These are phyloP conservation scores for Platygyra sinensis DNA, from an alignment of 64 coral and sea anemone genomes.

Conservation along the genomic window DNA sequence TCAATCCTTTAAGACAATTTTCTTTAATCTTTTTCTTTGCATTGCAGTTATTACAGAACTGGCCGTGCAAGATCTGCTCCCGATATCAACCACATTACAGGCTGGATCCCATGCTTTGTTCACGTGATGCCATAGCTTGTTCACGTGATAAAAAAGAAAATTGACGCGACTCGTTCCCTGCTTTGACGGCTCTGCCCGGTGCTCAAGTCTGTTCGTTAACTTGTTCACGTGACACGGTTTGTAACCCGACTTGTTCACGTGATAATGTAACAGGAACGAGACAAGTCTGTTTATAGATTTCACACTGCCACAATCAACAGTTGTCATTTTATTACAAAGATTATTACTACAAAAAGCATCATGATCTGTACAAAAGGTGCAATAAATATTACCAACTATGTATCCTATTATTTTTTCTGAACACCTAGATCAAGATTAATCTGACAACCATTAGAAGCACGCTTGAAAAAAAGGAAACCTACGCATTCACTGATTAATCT, in stretches of 20 bases:
- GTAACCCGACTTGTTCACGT: too few species aligned
- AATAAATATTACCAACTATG: constrained; percentile 32
- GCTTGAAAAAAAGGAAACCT: background rate
- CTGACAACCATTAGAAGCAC: background rate
- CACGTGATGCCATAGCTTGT: constrained; percentile 25
- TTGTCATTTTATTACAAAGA: constrained; percentile 64
- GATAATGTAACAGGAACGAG: too few species aligned
- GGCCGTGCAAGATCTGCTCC: constrained; percentile 75
- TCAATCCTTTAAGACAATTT: background rate
- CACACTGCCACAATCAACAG: background rate
- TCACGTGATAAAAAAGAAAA: too few species aligned
- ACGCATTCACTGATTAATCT: background rate
- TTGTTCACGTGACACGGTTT: too few species aligned
- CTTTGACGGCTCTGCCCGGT: too few species aligned
- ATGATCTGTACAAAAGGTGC: constrained; percentile 66
- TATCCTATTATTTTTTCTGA: background rate
- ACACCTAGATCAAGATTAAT: constrained; percentile 30
- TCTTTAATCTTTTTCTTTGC: background rate
- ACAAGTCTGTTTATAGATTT: too few species aligned
- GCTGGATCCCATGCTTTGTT: constrained; percentile 65
- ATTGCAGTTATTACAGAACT: constrained; percentile 19
- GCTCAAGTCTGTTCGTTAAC: too few species aligned
- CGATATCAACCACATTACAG: too few species aligned
- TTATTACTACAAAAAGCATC: constrained; percentile 54
- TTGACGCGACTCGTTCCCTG: too few species aligned